phyloP scores from a whole-genome alignment of 2,888 invertebrate species.

The Mayetiola destructor region DNA sequence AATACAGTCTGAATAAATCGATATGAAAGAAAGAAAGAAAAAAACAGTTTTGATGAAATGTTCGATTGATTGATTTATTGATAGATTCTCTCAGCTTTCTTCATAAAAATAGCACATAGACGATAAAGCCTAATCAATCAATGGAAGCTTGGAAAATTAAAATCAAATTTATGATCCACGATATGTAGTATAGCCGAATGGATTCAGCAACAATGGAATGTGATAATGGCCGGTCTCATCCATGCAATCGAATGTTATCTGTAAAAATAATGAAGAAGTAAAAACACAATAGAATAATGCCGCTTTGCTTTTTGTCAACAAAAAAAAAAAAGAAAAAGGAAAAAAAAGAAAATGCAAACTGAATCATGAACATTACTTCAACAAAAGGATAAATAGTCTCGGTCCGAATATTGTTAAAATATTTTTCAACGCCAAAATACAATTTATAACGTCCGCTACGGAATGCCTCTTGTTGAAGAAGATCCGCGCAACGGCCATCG shows the following conservation, averaged over 20 bases:
- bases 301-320: neutral
- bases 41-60: too few species aligned
- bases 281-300: neutral
- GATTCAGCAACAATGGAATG: slow-evolving; percentile 58
- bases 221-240: slow-evolving; percentile 52
- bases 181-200: slow-evolving; percentile 65
- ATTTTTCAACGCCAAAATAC: slow-evolving; percentile 55
- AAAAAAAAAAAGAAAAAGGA: neutral
- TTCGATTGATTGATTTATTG: too few species aligned
- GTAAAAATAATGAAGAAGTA: slow-evolving; percentile 24
- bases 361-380: slow-evolving; percentile 39
- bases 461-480: slow-evolving; percentile 45
- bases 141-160: neutral
- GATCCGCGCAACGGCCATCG: slow-evolving; percentile 52
- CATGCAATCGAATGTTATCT: slow-evolving; percentile 56
- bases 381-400: slow-evolving; percentile 61
- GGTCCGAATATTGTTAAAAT: slow-evolving; percentile 45
- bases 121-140: too few species aligned
- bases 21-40: too few species aligned
- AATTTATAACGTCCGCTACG: slow-evolving; percentile 56
- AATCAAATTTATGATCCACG: slow-evolving; percentile 42
- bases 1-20: too few species aligned
- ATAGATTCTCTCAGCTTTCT: too few species aligned
- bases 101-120: too few species aligned
- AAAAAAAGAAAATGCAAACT: neutral